phyloP scores from a whole-genome alignment of 2,113 vertebrate species.

The Lophochroa leadbeateri region DNA sequence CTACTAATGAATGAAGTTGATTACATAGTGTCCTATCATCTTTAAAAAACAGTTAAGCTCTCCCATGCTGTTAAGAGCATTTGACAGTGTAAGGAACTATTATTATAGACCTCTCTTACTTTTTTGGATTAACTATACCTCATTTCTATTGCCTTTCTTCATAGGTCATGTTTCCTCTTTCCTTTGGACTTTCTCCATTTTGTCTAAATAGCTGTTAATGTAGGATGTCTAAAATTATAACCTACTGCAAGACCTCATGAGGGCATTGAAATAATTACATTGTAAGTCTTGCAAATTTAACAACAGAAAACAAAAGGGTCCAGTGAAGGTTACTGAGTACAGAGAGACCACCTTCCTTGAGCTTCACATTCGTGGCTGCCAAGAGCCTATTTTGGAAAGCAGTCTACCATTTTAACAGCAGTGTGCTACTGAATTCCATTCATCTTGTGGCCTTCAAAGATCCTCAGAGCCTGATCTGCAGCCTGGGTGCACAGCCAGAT shows the following conservation, averaged over 20 bases:
- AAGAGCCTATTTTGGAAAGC: not conserved
- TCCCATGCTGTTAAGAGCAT: not conserved
- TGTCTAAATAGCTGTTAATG: slow-evolving; percentile 5
- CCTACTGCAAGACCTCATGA: not conserved
- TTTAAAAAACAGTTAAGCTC: not conserved
- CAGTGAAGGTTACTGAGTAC: not conserved
- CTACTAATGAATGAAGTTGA: not conserved
- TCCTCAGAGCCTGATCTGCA: not conserved
- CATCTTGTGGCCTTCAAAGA: not conserved
- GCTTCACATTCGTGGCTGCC: not conserved
- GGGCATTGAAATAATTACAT: not conserved
- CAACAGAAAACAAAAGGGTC: not conserved
- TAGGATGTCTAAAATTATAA: slow-evolving; percentile 15
- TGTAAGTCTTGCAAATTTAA: not conserved
- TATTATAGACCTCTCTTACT: not conserved
- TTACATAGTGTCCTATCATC: not conserved
- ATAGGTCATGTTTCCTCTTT: slow-evolving; percentile 15
- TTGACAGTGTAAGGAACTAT: not conserved
- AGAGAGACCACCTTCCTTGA: not conserved
- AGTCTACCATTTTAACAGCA: not conserved
- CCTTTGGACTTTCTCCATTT: not conserved
- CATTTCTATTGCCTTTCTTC: not conserved
- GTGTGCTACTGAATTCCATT: not conserved
- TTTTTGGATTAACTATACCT: not conserved
- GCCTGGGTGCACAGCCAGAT: not conserved